These are phyloP conservation scores for Xylophagus ater DNA, from an alignment of 2,888 invertebrate species.

Conservation along the genomic window DNA sequence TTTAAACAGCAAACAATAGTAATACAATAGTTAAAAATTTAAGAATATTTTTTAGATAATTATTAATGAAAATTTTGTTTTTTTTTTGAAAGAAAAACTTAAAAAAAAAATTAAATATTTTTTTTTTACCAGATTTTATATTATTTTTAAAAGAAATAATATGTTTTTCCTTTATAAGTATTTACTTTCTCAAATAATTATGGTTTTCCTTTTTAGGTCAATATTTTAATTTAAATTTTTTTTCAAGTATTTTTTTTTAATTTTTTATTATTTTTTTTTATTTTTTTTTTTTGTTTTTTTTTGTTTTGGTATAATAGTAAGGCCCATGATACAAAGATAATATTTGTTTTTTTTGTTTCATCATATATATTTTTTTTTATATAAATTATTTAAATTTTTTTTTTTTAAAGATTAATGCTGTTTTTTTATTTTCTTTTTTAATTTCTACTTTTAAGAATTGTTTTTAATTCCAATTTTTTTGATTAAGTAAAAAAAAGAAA, in stretches of 20 bases:
- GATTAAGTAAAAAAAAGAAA: constrained; percentile 2
- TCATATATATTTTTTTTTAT: constrained; percentile 12
- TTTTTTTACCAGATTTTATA: too few relatives aligned
- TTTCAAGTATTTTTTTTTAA: constrained; percentile 12
- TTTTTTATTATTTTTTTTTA: constrained; percentile 11
- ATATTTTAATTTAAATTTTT: constrained; percentile 11
- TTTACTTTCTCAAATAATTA: too few relatives aligned
- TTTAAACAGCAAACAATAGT: too few relatives aligned
- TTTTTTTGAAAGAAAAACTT: too few relatives aligned
- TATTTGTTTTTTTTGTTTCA: constrained; percentile 9
- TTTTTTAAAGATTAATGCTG: constrained; percentile 6
- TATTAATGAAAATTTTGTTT: too few relatives aligned
- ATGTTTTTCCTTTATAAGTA: too few relatives aligned
- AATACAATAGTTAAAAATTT: too few relatives aligned
- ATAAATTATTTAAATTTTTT: constrained; percentile 5
- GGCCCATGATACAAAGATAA: constrained; percentile 20
- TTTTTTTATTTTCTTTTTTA: constrained; percentile 4
- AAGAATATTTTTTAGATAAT: too few relatives aligned
- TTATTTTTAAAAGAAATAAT: too few relatives aligned
- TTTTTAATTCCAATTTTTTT: neutral
- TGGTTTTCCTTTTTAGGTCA: too few relatives aligned
- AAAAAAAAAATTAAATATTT: too few relatives aligned
- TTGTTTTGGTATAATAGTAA: constrained; percentile 18
- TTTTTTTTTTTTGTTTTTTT: constrained; percentile 16
- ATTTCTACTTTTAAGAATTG: too few relatives aligned